Evolutionary conservation across 2,888 invertebrate genomes (phyloP), one percentile per base, ranked within the genome.

Genomic region (Nymphalis c-album): DNA sequence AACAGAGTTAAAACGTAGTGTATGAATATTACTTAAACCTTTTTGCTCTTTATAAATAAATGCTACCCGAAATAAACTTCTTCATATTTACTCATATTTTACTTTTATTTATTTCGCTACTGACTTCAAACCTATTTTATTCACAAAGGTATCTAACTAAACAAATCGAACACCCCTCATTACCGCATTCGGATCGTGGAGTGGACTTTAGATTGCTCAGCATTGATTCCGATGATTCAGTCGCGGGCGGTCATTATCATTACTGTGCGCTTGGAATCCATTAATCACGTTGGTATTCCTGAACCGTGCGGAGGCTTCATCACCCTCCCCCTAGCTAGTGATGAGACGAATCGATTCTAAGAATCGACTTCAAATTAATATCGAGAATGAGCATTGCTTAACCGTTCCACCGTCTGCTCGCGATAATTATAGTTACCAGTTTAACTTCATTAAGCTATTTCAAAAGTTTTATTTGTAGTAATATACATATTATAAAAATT

Each of bases 261-360:
- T 91, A 91, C 84, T 86, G 85, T 80, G 68, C 68, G 70, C 62
- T 70, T 80, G 82, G 85, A 82, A 88, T 89, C 87, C 90, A 91
- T 91, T 91, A 91, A 91, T 91, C 91, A 91, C 85, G 87, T 86
- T 85, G 90, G 84, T 88, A 87, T 89, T 84, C 85, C 87, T 85
- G 85, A 84, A 83, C 79, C 78, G 67, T 62, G 82, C 70, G 75
- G 75, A 78, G 77, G 77, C 76, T 76, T 76, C 80, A 78, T 77
- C 80, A 77, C 78, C 78, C 76, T 75, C 69, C 69, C 71, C 60
- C 60, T 31, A 63, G 62, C 75, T 75, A 78, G 79, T 77, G 71
- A 67, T 71, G 71, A 64, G 64, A 10, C 53, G n/a, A 65, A 63
- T 64, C 51, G 67, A 67, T 59, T 63, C 63, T 70, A 53, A 50